phyloP scores from a whole-genome alignment of 2,113 vertebrate species.

The Aldabrachelys gigantea region DNA sequence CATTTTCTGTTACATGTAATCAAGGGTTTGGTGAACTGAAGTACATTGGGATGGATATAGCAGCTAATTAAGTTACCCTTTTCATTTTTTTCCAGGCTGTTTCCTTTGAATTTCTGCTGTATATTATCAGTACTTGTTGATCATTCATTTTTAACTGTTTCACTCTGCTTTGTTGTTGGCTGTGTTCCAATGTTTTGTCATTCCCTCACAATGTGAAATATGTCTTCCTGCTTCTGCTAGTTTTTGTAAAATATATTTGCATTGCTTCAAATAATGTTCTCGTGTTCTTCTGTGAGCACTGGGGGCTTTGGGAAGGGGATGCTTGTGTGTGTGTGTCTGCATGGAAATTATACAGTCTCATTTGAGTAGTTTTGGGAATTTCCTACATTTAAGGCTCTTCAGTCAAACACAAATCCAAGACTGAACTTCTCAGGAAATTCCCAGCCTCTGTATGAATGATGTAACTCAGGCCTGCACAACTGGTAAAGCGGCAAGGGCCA shows the following conservation, averaged over 20 bases:
- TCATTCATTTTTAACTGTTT: background rate
- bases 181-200: background rate
- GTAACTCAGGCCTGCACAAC: no score
- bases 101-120: background rate
- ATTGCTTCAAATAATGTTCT: background rate
- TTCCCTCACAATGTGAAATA: background rate
- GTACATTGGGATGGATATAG: background rate
- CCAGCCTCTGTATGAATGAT: background rate
- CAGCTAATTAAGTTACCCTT: background rate
- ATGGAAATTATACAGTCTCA: background rate
- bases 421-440: constrained; percentile 5
- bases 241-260: background rate
- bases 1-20: background rate
- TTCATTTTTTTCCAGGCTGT: background rate
- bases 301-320: background rate
- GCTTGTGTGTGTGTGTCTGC: background rate
- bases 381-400: constrained; percentile 30
- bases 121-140: background rate
- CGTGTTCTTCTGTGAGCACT: background rate
- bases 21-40: background rate
- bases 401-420: constrained; percentile 26
- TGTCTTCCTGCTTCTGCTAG: background rate
- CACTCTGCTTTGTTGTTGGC: background rate
- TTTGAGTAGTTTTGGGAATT: constrained; percentile 32
- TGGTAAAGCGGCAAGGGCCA: no score